Evolutionary conservation across 2,888 invertebrate genomes (phyloP).

Genomic region (Harmothoe impar): DNA sequence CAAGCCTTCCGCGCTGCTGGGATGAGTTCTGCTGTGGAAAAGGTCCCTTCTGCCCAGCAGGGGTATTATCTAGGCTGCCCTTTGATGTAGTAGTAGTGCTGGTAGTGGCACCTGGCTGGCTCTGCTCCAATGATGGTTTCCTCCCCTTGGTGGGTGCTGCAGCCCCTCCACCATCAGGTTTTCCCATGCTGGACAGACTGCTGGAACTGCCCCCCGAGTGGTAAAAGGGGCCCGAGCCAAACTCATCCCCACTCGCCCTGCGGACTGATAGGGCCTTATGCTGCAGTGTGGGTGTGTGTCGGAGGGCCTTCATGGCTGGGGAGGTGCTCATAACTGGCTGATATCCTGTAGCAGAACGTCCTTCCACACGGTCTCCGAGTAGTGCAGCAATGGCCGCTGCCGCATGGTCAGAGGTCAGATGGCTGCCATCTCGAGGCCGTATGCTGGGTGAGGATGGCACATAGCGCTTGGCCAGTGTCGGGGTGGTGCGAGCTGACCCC

Average conservation of each 20-base stretch:
- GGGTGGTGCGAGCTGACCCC: background rate
- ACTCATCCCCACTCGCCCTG: constrained; percentile 20
- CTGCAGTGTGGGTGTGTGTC: background rate
- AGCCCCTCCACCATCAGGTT: background rate
- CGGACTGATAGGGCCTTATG: background rate
- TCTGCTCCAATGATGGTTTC: constrained; percentile 24
- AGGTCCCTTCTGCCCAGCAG: background rate
- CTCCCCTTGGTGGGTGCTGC: background rate
- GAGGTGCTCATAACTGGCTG: background rate
- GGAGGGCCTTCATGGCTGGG: constrained; percentile 7
- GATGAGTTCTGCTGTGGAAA: too few relatives aligned
- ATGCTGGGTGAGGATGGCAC: constrained; percentile 27
- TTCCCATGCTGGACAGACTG: constrained; percentile 38
- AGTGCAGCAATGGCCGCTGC: constrained; percentile 29
- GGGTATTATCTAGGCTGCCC: background rate
- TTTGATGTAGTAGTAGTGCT: background rate
- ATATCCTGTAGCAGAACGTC: background rate
- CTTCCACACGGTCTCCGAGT: constrained; percentile 2
- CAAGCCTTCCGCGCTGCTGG: too few relatives aligned
- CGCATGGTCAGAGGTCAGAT: background rate
- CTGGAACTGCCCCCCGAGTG: constrained; percentile 46
- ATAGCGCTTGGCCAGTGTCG: constrained; percentile 38
- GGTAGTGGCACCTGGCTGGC: background rate
- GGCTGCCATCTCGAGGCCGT: background rate
- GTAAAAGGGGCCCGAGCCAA: constrained; percentile 37